Evolutionary conservation across 2,888 invertebrate species (phyloP), one percentile per base, ranked within the genome.

Genomic region (Pogonocherus hispidulus): DNA sequence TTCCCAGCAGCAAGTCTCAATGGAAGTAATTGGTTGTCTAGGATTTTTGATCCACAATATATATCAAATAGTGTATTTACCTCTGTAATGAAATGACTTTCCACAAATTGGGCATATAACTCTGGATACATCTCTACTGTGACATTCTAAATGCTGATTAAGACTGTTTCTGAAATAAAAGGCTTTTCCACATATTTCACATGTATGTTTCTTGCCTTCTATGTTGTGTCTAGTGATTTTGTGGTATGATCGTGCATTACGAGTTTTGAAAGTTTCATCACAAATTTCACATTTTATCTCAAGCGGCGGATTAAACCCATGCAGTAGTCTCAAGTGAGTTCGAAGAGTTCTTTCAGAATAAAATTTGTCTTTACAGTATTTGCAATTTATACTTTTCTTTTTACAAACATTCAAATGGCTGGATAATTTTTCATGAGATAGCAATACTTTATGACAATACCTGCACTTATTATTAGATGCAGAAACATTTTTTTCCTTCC

Each of bases 91-190:
- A 41, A 67, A 67, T 11, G 44, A 20, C 57, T 73, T 73, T 1
- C 73, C 73, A 44, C 73, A 73, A 0, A 73, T 16, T 9, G 69
- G 52, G 46, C 73, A 73, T 16, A 73, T 59, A 11, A 66, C 66
- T 20, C 32, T 57, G 1, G 66, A 63, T 9, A 51, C 63, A n/a
- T 63, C 59, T 35, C 44, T 63, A 9, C 35, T 54, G 27, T 69
- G 68, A 20, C 37, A 54, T 14, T 65, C 54, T 23, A 69, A 14
- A 27, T 69, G 68, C 27, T 69, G 60, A 22, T 19, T 60, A 16
- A 60, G 51, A n/a, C 64, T 65, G 11, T 57, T 66, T 52, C 49
- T 65, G 5, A 57, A 32, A 18, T 51, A 64, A 22, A 67, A 69
- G n/a, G 54, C 54, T 19, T 69, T 69, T 16, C 41, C 52, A 37